phyloP scores from a whole-genome alignment of 2,797 vertebrate species.

The Anomalospiza imberbis region DNA sequence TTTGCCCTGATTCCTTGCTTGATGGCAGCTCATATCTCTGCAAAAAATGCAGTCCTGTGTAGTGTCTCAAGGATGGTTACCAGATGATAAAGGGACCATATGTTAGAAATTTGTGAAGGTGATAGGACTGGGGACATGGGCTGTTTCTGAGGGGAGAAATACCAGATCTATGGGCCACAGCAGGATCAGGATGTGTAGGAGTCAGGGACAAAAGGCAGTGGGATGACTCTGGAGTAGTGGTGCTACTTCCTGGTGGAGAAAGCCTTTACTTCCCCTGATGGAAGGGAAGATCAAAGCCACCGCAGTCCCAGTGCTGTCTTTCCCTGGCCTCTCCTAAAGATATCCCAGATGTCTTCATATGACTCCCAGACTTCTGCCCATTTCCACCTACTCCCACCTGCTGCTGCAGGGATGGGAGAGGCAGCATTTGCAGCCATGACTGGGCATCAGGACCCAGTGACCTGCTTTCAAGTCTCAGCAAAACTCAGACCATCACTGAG shows the following conservation, averaged over 20 bases:
- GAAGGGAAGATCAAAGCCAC: not conserved
- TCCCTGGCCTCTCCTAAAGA: not conserved
- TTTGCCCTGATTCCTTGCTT: not conserved
- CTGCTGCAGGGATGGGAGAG: not conserved
- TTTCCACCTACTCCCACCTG: not conserved
- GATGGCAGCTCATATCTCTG: not conserved
- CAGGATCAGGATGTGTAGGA: not conserved
- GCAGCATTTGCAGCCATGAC: not conserved
- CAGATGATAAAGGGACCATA: not conserved
- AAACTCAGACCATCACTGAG: not conserved
- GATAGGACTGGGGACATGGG: not conserved
- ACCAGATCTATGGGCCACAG: not conserved
- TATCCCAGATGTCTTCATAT: not conserved
- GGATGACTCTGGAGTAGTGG: not conserved
- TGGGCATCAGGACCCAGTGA: not conserved
- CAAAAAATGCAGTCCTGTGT: not conserved
- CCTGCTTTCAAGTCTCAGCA: not conserved
- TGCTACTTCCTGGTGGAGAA: not conserved
- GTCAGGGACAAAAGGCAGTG: not conserved
- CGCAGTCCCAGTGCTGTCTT: not conserved
- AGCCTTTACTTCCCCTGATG: not conserved
- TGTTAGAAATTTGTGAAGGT: not conserved
- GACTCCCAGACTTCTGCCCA: not conserved
- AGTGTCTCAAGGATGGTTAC: not conserved
- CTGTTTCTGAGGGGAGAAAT: not conserved